Evolutionary conservation across 1,140 invertebrate species (phyloP).

Genomic region (Drosophila ercepeae): DNA sequence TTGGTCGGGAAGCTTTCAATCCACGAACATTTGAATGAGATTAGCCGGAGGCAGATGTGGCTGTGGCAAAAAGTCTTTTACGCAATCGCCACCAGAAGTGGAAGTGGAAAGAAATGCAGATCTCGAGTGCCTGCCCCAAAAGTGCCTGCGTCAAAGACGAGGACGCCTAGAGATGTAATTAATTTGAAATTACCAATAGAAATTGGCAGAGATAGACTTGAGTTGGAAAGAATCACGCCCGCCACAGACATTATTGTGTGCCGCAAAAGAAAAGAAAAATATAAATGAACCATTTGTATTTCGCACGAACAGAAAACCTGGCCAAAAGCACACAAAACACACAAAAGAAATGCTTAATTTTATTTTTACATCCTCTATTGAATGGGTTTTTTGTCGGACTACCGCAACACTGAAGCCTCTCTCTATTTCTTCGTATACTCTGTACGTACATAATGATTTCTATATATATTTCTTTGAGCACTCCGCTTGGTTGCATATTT

Average conservation of each 20-base stretch:
- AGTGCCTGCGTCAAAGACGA: too few relatives aligned
- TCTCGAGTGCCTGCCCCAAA: not conserved
- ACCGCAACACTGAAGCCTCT: slow-evolving; percentile 57
- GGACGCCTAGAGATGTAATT: slow-evolving; percentile 31
- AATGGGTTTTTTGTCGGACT: slow-evolving; percentile 47
- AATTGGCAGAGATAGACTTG: not conserved
- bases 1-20: slow-evolving; percentile 10
- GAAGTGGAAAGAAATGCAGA: not conserved
- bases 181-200: slow-evolving; percentile 38
- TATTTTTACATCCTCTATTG: slow-evolving; percentile 47
- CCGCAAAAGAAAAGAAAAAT: slow-evolving; percentile 7
- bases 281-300: slow-evolving; percentile 57
- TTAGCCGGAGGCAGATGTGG: slow-evolving; percentile 4
- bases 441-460: not conserved
- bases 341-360: slow-evolving; percentile 55
- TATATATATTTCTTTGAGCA: not conserved
- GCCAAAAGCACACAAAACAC: slow-evolving; percentile 11
- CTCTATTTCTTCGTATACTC: slow-evolving; percentile 1
- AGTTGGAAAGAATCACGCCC: slow-evolving; percentile 19
- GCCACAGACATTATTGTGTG: slow-evolving; percentile 36
- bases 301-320: slow-evolving; percentile 17
- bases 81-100: slow-evolving; percentile 28
- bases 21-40: slow-evolving; percentile 18
- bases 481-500: slow-evolving; percentile 25
- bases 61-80: slow-evolving; percentile 13